Conservation (phyloP, 2,113 vertebrate genomes). For the Zapornia atra region DNA sequence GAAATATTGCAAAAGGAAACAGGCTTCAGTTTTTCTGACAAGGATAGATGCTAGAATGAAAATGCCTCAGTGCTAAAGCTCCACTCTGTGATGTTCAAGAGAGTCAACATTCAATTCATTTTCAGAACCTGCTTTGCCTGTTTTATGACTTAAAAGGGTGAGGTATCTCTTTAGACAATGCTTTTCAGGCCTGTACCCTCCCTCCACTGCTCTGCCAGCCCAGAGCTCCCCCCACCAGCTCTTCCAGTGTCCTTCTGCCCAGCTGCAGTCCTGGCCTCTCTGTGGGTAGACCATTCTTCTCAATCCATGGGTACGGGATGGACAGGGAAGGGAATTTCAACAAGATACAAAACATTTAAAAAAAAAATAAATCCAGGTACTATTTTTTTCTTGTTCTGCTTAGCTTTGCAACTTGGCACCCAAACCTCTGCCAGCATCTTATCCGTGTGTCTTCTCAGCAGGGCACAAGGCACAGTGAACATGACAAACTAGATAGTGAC, state of each 20-base stretch:
- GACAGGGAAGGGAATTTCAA: not conserved
- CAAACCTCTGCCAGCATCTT: not conserved
- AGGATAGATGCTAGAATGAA: slow-evolving; percentile 8
- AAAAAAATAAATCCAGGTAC: not conserved
- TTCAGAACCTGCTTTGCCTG: not conserved
- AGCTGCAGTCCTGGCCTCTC: not conserved
- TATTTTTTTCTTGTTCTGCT: not conserved
- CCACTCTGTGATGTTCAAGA: not conserved
- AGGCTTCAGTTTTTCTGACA: not conserved
- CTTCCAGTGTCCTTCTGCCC: not conserved
- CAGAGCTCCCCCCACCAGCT: not conserved
- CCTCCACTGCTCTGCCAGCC: not conserved
- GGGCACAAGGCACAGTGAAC: not conserved
- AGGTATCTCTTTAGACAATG: not conserved
- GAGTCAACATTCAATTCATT: not conserved
- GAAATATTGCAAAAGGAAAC: slow-evolving; percentile 13
- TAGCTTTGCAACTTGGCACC: not conserved
- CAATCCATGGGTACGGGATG: not conserved
- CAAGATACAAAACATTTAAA: not conserved
- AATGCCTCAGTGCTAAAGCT: not conserved
- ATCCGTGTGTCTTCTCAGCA: not conserved
- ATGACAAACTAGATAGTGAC: not conserved
- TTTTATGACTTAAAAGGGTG: not conserved
- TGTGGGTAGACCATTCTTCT: not conserved
- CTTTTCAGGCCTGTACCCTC: not conserved